Evolutionary conservation across 2,888 invertebrate species (phyloP), one percentile per base, ranked within the genome.

Genomic region (Leuctra nigra): DNA sequence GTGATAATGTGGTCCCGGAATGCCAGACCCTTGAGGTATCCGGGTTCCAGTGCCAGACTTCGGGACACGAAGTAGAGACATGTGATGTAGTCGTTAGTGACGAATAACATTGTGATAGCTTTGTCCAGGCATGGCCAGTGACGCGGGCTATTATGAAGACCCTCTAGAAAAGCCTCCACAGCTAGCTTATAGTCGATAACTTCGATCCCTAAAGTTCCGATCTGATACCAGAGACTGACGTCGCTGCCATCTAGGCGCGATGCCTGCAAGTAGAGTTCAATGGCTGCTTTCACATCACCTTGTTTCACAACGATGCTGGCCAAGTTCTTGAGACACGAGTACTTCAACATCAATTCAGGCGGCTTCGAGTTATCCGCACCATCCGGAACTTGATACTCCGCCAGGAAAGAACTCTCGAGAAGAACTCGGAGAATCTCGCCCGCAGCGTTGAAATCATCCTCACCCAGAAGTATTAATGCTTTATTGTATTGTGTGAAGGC

Each of bases 51-150:
- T 63, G 82, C 77, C 56, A 92, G 73, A 6, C 87, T 85, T 66
- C 82, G 79, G 59, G 84, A 79, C 64, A 91, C 87, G 64, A 83
- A 84, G 44, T 80, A 75, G 58, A 93, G 78, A 72, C 92, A 92
- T 60, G 82, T 83, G 71, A 85, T 78, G 67, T 87, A 87, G 67
- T 87, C 87, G 61, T 83, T 82, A 57, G 89, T 74, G 1, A 85
- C 87, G 63, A 84, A 84, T 44, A 87, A 73, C 39, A 89, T 74
- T 1, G 85, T 84, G 57, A 93, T 82, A 46, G 92, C 78, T 66
- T 86, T 85, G 69, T 95, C 93, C 47, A 93, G 75, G 67, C 91
- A 90, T 0, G 90, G 90, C 93, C 93, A 94, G 71, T 95, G 92
- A 53, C 83, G 82, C 0, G 87, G 84, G 66, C 86, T 89, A 60